Evolutionary conservation across 2,888 invertebrate genomes (phyloP), one percentile per base, ranked within the genome.

Genomic region (Platypus cylindrus): DNA sequence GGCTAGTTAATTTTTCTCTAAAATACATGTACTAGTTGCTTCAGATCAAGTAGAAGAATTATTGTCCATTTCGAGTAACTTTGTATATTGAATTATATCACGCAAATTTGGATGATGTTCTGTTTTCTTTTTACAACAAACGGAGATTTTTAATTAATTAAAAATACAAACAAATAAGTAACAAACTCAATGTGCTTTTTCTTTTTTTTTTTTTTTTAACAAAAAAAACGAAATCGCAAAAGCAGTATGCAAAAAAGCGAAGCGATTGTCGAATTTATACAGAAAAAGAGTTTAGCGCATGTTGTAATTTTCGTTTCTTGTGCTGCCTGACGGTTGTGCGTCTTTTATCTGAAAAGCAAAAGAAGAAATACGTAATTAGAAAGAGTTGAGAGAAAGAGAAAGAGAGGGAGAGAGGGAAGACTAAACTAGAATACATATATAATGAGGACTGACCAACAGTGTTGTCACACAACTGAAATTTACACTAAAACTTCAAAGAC

Each of bases 181-280:
- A 47, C 46, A 47, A 43, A 45, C 36, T 33, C 38, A 40, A 30
- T 20, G 31, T 25, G 30, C 17, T 36, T 30, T 32, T 28, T 36
- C 32, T 26, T 33, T 18, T 20, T 36, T 31, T 33, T 31, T 4
- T 30, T 40, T 40, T 36, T 41, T 43, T 3, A 5, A 14, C 9
- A 16, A 35, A 33, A 40, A 54, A 54, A 5, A 14, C 9, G 27
- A 35, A 33, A 40, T 54, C 55, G 56, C 56, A 52, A 49, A 59
- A 58, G 60, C 59, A 52, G 57, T 57, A 56, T 56, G 59, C 61
- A 50, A 57, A 39, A 30, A 59, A 60, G 59, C 59, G 51, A 61
- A 60, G 59, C 59, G 56, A 56, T 55, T 57, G 56, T 59, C 55
- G 53, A 52, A 24, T 40, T 38, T 32, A 36, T 34, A 30, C 18